Percentiles rank a stretch among this genome's conserved stretches.
These are phyloP conservation scores for Forbesichthys agassizii DNA, from an alignment of 2,113 vertebrate genomes.

Conservation along the genomic window DNA sequence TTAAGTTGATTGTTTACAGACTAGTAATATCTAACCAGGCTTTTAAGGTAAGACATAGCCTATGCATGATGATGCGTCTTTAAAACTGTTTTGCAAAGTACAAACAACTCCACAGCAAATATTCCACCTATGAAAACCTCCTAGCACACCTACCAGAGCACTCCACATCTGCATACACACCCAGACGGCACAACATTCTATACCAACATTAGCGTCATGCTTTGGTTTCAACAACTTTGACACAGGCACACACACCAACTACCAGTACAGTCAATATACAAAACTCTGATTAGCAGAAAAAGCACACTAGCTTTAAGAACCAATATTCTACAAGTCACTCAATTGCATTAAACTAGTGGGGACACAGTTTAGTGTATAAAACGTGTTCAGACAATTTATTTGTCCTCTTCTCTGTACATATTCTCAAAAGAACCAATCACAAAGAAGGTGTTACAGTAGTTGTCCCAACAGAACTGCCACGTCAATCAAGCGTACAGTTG, in stretches of 20 bases:
- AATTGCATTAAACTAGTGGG: not conserved
- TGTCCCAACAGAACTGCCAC: too few species aligned
- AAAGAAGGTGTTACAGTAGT: not conserved
- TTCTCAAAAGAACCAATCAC: not conserved
- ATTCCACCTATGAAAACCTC: conserved; percentile 33
- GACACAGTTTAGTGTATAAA: too few species aligned
- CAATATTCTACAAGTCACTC: conserved; percentile 3
- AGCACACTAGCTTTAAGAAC: conserved; percentile 16
- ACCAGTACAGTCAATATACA: not conserved
- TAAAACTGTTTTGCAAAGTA: not conserved
- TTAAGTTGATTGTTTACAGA: conserved; percentile 36
- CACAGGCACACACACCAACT: conserved; percentile 11
- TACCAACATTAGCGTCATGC: conserved; percentile 15
- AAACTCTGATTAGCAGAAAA: conserved; percentile 40
- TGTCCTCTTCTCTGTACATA: not conserved
- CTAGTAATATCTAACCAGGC: conserved; percentile 17
- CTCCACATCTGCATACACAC: conserved; percentile 18
- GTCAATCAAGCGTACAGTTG: too few species aligned
- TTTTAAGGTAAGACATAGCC: conserved; percentile 28
- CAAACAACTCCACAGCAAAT: not conserved
- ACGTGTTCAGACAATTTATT: not conserved
- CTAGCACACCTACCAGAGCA: conserved; percentile 20
- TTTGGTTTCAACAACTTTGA: conserved; percentile 50
- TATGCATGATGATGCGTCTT: not conserved
- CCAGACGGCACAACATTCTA: conserved; percentile 27